Evolutionary conservation across 1,140 invertebrate species (phyloP), one percentile per base, ranked within the genome.

Genomic region (Diachasma alloeum): DNA sequence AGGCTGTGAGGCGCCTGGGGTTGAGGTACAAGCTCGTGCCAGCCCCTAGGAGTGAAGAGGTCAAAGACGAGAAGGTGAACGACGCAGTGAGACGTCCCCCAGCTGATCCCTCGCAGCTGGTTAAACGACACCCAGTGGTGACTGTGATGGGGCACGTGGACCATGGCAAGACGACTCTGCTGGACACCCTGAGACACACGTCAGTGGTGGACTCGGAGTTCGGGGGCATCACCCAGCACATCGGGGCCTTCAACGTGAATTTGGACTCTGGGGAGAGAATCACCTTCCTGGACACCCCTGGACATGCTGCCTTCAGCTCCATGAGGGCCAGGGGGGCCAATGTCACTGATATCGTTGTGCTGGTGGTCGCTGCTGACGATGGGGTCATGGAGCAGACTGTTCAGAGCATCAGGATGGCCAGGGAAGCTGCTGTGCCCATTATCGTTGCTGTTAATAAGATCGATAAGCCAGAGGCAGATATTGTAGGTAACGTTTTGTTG

Each of bases 101-200:
- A 67, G 92, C 94, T 0, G 91, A 95, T 17, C 88, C 93, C 36
- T 87, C 91, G 0, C 88, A 91, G 44, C 85, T 91, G 13, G 86
- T 97, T 11, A 91, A 92, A 53, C 90, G 97, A 31, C 94, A 95
- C 26, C 97, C 98, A 0, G 94, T 99, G 1, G 97, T 99, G 0
- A 98, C 98, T 4, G 96, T 99, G 15, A 99, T 99, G 98, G 98
- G 98, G 0, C 98, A 99, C 90, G 97, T 99, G 1, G 98, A 99
- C 92, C 98, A 99, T 91, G 98, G 98, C 1, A 99, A 99, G 92
- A 99, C 99, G 4, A 99, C 98, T 4, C 90, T 99, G 4, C 88
- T 99, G 8, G 99, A 99, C 91, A 91, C 95, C 0, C 88, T 99
- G 19, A 89, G 98, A 73, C 92, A 97, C 72, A 94, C 97, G 0